Percentiles rank a stretch among this genome's conserved stretches.
Evolutionary conservation across 1,140 invertebrate species (phyloP).

Genomic region (Drosophila truncata): DNA sequence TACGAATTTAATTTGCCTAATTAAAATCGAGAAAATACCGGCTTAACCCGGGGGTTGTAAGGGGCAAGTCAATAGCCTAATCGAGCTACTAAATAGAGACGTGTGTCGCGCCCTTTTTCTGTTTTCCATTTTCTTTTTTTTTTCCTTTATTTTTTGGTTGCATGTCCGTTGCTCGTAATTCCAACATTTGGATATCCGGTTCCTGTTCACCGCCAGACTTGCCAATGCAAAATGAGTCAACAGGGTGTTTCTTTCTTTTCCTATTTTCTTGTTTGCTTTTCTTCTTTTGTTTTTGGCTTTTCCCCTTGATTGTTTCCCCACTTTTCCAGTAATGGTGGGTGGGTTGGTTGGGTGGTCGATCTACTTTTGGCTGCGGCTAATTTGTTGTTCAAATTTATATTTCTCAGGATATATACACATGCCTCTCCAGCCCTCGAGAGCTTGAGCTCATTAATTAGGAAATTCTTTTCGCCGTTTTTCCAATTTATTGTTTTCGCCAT

Average conservation of each 20-base stretch:
- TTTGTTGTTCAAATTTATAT: conserved; percentile 76
- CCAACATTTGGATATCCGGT: conserved; percentile 45
- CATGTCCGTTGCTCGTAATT: conserved; percentile 41
- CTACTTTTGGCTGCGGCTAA: conserved; percentile 36
- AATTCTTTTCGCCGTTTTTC: conserved; percentile 48
- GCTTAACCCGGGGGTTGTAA: background rate
- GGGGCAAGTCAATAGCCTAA: conserved; percentile 50
- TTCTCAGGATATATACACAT: conserved; percentile 30
- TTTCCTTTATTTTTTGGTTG: conserved; percentile 19
- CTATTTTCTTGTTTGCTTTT: conserved; percentile 4
- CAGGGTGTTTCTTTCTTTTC: conserved; percentile 18
- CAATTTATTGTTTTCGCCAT: conserved; percentile 65
- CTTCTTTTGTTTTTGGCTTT: background rate
- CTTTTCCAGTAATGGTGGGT: background rate
- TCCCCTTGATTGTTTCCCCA: conserved; percentile 7
- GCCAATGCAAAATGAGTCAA: conserved; percentile 38
- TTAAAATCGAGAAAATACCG: conserved; percentile 55
- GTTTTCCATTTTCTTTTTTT: background rate
- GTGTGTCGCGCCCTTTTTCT: conserved; percentile 20
- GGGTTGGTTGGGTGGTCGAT: conserved; percentile 24
- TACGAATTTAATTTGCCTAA: conserved; percentile 74
- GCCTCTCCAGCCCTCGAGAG: conserved; percentile 8
- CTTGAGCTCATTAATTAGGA: conserved; percentile 66
- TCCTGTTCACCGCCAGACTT: conserved; percentile 32
- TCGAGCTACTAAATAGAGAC: conserved; percentile 48